Conservation (phyloP, 2,888 invertebrate genomes). For the Herminia tarsipennalis region DNA sequence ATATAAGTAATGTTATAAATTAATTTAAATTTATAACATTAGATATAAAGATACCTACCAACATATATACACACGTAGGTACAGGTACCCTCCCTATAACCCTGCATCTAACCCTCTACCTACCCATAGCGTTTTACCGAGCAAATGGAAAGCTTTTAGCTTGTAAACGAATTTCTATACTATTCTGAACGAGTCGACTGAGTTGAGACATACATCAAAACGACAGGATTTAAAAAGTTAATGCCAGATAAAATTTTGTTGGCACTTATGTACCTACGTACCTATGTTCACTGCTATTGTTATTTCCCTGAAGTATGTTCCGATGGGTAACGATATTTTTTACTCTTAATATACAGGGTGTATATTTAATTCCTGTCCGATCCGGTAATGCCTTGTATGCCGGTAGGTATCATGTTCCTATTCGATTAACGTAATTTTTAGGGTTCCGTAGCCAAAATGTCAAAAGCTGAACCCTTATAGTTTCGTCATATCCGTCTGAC, state of each 20-base stretch:
- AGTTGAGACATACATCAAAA: constrained; percentile 27
- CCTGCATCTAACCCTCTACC: constrained; percentile 12
- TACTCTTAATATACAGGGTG: no score
- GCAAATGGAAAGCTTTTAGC: constrained; percentile 79
- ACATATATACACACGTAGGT: no score
- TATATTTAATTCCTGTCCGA: no score
- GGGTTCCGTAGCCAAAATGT: no score
- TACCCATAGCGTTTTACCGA: constrained; percentile 52
- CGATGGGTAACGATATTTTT: constrained; percentile 12
- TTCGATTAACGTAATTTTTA: no score
- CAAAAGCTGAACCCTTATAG: no score
- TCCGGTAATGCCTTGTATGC: constrained; percentile 1
- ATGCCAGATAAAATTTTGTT: constrained; percentile 22
- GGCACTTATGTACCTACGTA: no score
- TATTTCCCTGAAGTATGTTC: constrained; percentile 28
- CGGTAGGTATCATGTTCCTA: no score
- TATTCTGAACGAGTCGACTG: constrained; percentile 33
- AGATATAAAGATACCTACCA: no score
- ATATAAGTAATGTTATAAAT: no score
- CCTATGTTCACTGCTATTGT: constrained; percentile 32
- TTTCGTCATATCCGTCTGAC: no score
- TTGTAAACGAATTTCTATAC: constrained; percentile 72
- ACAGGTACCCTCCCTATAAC: no score
- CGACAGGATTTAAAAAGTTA: constrained; percentile 36
- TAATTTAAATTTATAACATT: not conserved